These are phyloP conservation scores for Lateolabrax maculatus DNA, from an alignment of 2,797 vertebrate species.

Conservation along the genomic window DNA sequence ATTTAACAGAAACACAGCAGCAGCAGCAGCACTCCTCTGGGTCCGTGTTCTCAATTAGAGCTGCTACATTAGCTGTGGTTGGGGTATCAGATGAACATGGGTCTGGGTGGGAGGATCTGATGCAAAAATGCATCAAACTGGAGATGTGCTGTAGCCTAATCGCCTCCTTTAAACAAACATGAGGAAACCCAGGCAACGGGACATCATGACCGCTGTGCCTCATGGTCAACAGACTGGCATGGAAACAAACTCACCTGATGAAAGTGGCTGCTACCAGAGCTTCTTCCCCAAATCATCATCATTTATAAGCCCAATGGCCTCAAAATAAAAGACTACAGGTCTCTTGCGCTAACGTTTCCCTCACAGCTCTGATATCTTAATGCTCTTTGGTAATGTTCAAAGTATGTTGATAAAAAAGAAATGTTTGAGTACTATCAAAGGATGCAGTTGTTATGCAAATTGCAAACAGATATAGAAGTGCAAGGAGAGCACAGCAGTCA, in stretches of 20 bases:
- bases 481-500: neutral
- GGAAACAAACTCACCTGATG: slow-evolving; percentile 56
- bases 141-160: slow-evolving; percentile 62
- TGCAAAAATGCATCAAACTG: slow-evolving; percentile 75
- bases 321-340: slow-evolving; percentile 4
- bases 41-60: slow-evolving; percentile 76
- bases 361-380: slow-evolving; percentile 1
- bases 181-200: slow-evolving; percentile 79
- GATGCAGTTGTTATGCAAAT: slow-evolving; percentile 69
- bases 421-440: slow-evolving; percentile 54
- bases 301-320: slow-evolving; percentile 11
- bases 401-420: slow-evolving; percentile 46
- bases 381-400: neutral
- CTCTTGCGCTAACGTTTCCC: neutral
- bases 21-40: slow-evolving; percentile 34
- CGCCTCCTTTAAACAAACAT: slow-evolving; percentile 77
- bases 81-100: slow-evolving; percentile 49
- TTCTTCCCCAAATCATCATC: slow-evolving; percentile 10
- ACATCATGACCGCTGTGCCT: slow-evolving; percentile 70
- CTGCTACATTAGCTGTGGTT: slow-evolving; percentile 66
- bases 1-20: slow-evolving; percentile 80
- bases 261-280: neutral
- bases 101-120: slow-evolving; percentile 38
- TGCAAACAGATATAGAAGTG: slow-evolving; percentile 19
- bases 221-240: slow-evolving; percentile 59